These are phyloP conservation scores for Pangasius djambal DNA, from an alignment of 2,797 vertebrate species.

Conservation along the genomic window DNA sequence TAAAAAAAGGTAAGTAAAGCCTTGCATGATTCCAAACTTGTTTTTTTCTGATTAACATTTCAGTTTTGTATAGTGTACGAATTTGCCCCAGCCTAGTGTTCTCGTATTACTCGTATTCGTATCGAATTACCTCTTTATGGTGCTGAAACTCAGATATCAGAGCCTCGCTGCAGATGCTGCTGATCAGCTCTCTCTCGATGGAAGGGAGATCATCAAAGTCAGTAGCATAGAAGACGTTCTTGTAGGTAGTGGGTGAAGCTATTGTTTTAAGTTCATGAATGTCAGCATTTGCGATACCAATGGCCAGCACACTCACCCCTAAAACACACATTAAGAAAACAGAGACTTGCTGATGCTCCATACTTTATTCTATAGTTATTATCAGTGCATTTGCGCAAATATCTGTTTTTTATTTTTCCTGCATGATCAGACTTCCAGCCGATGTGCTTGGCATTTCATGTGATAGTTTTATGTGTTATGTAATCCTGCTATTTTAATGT, in stretches of 20 bases:
- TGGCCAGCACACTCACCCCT: constrained; percentile 84
- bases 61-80: neutral
- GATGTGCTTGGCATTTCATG: neutral
- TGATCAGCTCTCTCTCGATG: constrained; percentile 83
- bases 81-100: neutral
- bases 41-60: neutral
- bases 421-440: neutral
- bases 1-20: neutral
- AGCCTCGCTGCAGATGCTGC: constrained; percentile 76
- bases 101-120: neutral
- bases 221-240: constrained; percentile 80
- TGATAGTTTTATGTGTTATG: neutral
- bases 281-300: constrained; percentile 84
- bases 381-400: neutral
- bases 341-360: neutral
- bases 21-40: neutral
- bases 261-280: constrained; percentile 79
- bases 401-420: neutral
- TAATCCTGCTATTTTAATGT: neutral
- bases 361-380: neutral
- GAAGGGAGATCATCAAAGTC: constrained; percentile 84
- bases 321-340: neutral
- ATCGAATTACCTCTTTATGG: constrained; percentile 66
- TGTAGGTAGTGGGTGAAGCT: constrained; percentile 76
- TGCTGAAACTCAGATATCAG: constrained; percentile 68